Percentiles rank a stretch among this genome's conserved stretches.
phyloP scores from a whole-genome alignment of 2,888 invertebrate genomes.

The Philonicus albiceps region DNA sequence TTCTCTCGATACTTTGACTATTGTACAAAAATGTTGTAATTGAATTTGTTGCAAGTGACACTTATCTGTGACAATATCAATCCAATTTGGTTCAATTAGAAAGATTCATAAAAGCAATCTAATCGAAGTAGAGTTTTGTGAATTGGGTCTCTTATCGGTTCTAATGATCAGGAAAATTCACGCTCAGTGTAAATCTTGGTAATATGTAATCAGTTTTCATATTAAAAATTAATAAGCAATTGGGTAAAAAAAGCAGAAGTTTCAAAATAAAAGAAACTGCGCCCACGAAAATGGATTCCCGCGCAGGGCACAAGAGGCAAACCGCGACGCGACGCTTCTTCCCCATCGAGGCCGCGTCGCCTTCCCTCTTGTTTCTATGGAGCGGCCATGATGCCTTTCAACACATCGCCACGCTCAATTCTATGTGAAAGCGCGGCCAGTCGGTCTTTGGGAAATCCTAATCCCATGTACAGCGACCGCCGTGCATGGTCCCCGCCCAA shows the following conservation, averaged over 20 bases:
- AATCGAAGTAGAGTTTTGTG: not conserved
- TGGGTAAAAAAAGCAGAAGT: not conserved
- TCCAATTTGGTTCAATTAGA: not conserved
- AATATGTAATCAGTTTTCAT: not conserved
- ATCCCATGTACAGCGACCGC: not conserved
- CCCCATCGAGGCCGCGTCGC: not conserved
- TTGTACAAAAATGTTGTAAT: no score
- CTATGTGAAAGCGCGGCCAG: not conserved
- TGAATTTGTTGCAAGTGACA: not conserved
- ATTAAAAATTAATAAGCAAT: not conserved
- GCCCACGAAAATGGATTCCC: not conserved
- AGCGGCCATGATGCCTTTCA: not conserved
- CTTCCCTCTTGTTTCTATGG: not conserved
- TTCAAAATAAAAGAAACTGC: not conserved
- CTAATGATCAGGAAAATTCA: not conserved
- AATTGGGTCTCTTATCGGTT: not conserved
- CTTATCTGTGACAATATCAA: not conserved
- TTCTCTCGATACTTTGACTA: no score
- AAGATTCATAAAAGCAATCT: not conserved
- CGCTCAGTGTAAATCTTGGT: not conserved
- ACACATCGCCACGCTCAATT: not conserved
- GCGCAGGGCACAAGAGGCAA: not conserved
- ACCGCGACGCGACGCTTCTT: not conserved
- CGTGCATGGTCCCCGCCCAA: not conserved
- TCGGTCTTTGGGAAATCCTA: not conserved